phyloP scores from a whole-genome alignment of 1,140 invertebrate genomes.

The Drosophila sp. region DNA sequence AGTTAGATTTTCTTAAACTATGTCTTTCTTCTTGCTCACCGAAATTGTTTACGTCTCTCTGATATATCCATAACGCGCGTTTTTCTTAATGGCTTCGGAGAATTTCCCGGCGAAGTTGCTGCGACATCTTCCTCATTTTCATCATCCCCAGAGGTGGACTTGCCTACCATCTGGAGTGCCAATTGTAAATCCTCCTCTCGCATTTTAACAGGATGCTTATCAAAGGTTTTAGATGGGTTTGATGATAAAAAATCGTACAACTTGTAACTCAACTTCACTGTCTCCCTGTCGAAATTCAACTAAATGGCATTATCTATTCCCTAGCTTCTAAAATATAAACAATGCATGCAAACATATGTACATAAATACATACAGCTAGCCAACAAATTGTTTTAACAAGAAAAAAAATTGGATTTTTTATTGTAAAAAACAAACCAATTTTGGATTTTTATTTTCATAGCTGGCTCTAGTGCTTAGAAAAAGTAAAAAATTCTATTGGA shows the following conservation, averaged over 20 bases:
- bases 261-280: conserved; percentile 48
- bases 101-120: conserved; percentile 85
- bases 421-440: no score
- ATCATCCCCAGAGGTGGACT: conserved; percentile 84
- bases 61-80: conserved; percentile 84
- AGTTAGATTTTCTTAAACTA: conserved; percentile 11
- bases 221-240: background rate
- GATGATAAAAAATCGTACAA: background rate
- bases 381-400: no score
- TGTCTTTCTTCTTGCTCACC: conserved; percentile 78
- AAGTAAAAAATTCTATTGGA: no score
- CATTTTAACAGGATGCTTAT: conserved; percentile 83
- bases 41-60: conserved; percentile 86
- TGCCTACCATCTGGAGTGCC: conserved; percentile 87
- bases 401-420: background rate
- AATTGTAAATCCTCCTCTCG: conserved; percentile 88
- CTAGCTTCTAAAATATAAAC: conserved; percentile 71
- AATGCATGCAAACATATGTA: conserved; percentile 53
- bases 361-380: conserved; percentile 6
- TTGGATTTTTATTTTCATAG: no score
- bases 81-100: conserved; percentile 86
- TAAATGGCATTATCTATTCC: conserved; percentile 53
- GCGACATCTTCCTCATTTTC: conserved; percentile 41
- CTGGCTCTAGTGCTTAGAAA: no score
- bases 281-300: conserved; percentile 56